Conservation (phyloP, 2,888 invertebrate genomes). For the Craniophora ligustri region DNA sequence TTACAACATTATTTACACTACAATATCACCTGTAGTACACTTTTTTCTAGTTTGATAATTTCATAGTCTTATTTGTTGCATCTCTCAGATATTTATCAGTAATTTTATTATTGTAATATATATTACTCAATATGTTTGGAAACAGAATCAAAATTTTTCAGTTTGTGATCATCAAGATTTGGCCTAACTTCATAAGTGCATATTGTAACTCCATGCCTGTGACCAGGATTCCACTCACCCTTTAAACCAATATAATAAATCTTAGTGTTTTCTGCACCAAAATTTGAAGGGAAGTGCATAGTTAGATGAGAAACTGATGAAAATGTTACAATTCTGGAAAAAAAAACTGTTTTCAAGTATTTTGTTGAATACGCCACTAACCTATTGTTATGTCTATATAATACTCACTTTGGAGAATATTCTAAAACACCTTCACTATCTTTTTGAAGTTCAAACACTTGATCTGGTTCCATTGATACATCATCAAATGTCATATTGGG, state of each 20-base stretch:
- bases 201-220: constrained; percentile 96
- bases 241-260: constrained; percentile 98
- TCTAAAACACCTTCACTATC: constrained; percentile 94
- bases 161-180: constrained; percentile 95
- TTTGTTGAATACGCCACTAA: too few relatives aligned
- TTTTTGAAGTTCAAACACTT: constrained; percentile 95
- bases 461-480: constrained; percentile 92
- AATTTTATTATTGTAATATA: constrained; percentile 3
- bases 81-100: neutral
- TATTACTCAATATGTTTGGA: constrained; percentile 87
- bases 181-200: constrained; percentile 96
- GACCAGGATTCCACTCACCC: constrained; percentile 96
- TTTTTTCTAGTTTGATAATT: neutral
- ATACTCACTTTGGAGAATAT: constrained; percentile 95
- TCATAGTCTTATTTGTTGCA: neutral
- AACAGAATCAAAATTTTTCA: constrained; percentile 90
- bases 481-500: constrained; percentile 99
- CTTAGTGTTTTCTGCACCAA: constrained; percentile 94
- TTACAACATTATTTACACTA: constrained; percentile 27
- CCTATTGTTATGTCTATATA: neutral
- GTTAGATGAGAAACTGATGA: constrained; percentile 96
- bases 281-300: constrained; percentile 96
- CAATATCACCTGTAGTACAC: neutral
- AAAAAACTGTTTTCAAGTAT: neutral
- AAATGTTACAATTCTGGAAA: constrained; percentile 96